Evolutionary conservation across 2,797 vertebrate genomes (phyloP).

Genomic region (Typhlichthys subterraneus): DNA sequence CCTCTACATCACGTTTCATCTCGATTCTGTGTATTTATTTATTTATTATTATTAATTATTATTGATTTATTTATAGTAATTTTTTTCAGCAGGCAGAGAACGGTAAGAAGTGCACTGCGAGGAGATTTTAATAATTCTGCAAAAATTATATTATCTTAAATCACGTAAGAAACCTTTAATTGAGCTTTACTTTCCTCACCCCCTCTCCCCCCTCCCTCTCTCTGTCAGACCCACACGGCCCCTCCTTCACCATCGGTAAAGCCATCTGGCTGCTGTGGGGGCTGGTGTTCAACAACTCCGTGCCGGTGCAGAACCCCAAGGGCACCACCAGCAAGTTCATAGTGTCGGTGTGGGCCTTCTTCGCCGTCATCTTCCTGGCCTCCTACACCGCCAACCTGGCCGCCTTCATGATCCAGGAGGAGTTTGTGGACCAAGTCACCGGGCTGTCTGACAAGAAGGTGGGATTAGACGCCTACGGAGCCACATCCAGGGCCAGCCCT

Average conservation of each 20-base stretch:
- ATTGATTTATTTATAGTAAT: too few species aligned
- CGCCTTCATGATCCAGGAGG: slow-evolving; percentile 99
- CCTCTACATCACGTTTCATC: too few species aligned
- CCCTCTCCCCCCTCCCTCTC: slow-evolving; percentile 1
- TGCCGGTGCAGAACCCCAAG: slow-evolving; percentile 96
- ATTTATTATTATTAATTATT: too few species aligned
- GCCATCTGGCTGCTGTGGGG: slow-evolving; percentile 98
- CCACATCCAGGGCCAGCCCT: slow-evolving; percentile 53
- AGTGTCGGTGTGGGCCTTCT: slow-evolving; percentile 98
- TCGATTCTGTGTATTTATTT: too few species aligned
- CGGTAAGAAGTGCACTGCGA: neutral
- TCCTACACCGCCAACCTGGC: slow-evolving; percentile 98
- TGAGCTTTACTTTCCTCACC: neutral
- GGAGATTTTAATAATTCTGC: neutral
- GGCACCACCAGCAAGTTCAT: slow-evolving; percentile 99
- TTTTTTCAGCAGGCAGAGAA: too few species aligned
- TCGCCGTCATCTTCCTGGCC: slow-evolving; percentile 97
- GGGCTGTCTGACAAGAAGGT: slow-evolving; percentile 99
- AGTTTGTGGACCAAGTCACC: slow-evolving; percentile 98
- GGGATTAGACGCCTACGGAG: slow-evolving; percentile 44
- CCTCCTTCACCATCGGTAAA: slow-evolving; percentile 97
- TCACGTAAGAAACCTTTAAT: neutral
- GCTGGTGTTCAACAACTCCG: slow-evolving; percentile 98
- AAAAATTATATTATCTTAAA: neutral
- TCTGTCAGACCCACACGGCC: slow-evolving; percentile 89